Evolutionary conservation across 2,888 invertebrate species (phyloP).

Genomic region (Iselma pallidipennis): DNA sequence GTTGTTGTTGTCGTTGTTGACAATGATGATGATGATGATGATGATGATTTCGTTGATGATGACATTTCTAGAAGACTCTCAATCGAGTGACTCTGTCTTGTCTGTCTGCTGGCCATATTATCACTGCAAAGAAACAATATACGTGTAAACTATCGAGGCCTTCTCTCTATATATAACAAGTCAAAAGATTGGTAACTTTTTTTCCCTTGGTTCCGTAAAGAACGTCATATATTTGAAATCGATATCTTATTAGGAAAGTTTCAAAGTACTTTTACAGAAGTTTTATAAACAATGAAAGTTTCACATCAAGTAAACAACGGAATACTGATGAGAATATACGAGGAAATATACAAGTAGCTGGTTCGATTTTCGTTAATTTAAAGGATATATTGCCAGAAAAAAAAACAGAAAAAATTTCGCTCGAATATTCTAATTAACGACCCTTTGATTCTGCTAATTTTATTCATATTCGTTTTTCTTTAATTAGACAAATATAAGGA

Average conservation of each 20-base stretch:
- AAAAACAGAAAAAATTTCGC: no score
- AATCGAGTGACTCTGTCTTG: conserved; percentile 59
- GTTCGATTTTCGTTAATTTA: not conserved
- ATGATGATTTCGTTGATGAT: conserved; percentile 39
- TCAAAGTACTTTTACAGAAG: conserved; percentile 47
- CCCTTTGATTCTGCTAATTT: no score
- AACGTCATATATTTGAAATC: conserved; percentile 40
- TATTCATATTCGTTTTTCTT: conserved; percentile 14
- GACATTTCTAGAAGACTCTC: conserved; percentile 60
- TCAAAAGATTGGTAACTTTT: conserved; percentile 32
- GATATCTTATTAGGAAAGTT: conserved; percentile 53
- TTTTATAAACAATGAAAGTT: conserved; percentile 53
- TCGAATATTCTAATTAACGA: no score
- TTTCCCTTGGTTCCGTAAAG: conserved; percentile 1
- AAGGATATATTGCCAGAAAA: no score
- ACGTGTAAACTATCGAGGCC: conserved; percentile 41
- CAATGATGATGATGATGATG: conserved; percentile 34
- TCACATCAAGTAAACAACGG: conserved; percentile 52
- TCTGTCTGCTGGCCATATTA: conserved; percentile 52
- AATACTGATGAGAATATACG: conserved; percentile 45
- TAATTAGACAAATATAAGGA: conserved; percentile 16
- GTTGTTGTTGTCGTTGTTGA: not conserved
- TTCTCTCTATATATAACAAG: no score
- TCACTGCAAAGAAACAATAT: conserved; percentile 44
- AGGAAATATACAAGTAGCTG: conserved; percentile 24